Base-by-base conservation (phyloP, 1,140 invertebrate species). In the Drosophila ananassae region DNA sequence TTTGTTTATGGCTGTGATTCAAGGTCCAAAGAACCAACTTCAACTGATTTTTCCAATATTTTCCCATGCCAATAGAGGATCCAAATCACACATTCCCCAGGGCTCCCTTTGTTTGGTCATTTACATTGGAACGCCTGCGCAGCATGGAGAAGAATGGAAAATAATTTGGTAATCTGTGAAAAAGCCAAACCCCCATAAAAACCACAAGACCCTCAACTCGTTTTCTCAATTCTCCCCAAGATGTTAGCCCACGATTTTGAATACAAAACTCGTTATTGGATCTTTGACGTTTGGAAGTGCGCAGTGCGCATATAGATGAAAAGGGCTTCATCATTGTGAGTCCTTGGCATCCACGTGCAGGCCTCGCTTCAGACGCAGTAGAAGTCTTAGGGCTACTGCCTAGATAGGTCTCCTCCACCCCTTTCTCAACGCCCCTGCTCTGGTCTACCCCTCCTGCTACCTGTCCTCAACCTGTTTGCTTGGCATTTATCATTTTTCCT, bases 151-250 rank as follows among this genome's bases (percentile, higher is more conserved):
- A 81, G 62, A 77, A 77, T 69, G 62, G 60, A 71, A 77, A 78
- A 89, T 82, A 50, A 60, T 79, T 87, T 79, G 83, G 83, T 87
- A 87, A 87, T 87, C 82, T 87, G 82, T 87, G 82, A 87, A 87
- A 87, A 87, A 89, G 83, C 82, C 83, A 87, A 87, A 89, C 82
- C 82, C 82, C 82, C 83, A 89, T 89, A 79, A 89, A 74, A 87
- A 87, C 83, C 83, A 64, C 83, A 87, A 87, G 72, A 71, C 69
- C 64, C 83, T 60, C 68, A 87, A 89, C 83, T 89, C 72, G 76
- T 89, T 87, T 69, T 48, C 51, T 25, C 13, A 21, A 17, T 12
- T 34, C 25, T 25, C 60, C 64, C 64, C 53, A 55, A 46, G 37
- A 55, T 48, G 37, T 37, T 30, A 34, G 50, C 34, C 25, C 50